phyloP scores from a whole-genome alignment of 2,888 invertebrate species.

The Clusia tigrina region DNA sequence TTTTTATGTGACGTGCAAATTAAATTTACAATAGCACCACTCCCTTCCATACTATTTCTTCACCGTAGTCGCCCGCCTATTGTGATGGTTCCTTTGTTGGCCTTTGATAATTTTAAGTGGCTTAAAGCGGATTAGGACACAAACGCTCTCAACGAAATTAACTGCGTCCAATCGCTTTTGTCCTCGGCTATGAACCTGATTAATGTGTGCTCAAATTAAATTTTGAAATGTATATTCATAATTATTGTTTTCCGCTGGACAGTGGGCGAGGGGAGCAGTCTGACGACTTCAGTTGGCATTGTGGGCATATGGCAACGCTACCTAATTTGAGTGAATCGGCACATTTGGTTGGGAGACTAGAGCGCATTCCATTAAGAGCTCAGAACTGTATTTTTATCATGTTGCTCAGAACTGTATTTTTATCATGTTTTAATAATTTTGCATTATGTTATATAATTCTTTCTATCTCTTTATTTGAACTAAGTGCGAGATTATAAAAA shows the following conservation, averaged over 20 bases:
- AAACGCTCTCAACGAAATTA: constrained; percentile 12
- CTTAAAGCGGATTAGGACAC: constrained; percentile 46
- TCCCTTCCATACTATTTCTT: constrained; percentile 14
- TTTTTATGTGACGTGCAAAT: constrained; percentile 42
- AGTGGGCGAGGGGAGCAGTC: background rate
- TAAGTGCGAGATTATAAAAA: too few relatives aligned
- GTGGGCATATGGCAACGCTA: too few relatives aligned
- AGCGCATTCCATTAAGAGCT: too few relatives aligned
- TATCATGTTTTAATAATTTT: too few relatives aligned
- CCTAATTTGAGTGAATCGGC: too few relatives aligned
- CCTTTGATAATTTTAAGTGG: constrained; percentile 44
- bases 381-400: too few relatives aligned
- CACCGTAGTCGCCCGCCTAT: constrained; percentile 15
- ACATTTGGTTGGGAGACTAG: too few relatives aligned
- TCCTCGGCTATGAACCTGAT: background rate
- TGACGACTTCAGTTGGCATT: background rate
- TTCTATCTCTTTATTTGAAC: too few relatives aligned
- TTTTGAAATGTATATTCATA: background rate
- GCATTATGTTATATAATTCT: too few relatives aligned
- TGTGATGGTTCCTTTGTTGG: constrained; percentile 16
- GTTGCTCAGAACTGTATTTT: too few relatives aligned
- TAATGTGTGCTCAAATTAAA: constrained; percentile 4
- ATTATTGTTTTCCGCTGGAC: background rate
- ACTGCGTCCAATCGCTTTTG: constrained; percentile 11
- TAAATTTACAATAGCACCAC: constrained; percentile 44